A percentile compares a stretch with the other conserved stretches of the same genome.
These are phyloP conservation scores for Cinclus mexicanus DNA, from an alignment of 2,113 vertebrate genomes.

Conservation along the genomic window DNA sequence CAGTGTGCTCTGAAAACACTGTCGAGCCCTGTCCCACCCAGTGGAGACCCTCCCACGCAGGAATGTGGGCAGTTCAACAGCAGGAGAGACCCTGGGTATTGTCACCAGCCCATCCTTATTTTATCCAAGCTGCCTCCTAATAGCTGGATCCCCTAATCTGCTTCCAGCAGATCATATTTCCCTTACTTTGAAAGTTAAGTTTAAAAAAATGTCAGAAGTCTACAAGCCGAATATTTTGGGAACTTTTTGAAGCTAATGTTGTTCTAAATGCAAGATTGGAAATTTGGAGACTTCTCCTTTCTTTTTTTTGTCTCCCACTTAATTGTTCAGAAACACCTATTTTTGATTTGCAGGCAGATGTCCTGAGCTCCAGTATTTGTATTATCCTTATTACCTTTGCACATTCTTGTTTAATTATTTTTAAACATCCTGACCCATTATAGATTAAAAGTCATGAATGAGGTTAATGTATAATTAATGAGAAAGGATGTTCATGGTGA, in stretches of 20 bases:
- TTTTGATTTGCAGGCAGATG: background rate
- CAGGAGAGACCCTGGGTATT: background rate
- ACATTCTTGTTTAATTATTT: constrained; percentile 46
- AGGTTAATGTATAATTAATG: constrained; percentile 70
- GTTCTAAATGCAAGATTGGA: background rate
- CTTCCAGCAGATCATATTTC: background rate
- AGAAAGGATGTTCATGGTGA: constrained; percentile 2
- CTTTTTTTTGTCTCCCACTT: background rate
- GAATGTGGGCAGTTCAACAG: background rate
- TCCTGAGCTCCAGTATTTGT: background rate
- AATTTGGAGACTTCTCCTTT: background rate
- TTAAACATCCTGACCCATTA: constrained; percentile 44
- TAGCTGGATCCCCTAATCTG: background rate
- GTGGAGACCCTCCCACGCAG: background rate
- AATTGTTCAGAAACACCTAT: background rate
- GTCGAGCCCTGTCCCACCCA: background rate
- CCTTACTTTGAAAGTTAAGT: background rate
- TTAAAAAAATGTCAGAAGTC: background rate
- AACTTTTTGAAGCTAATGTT: background rate
- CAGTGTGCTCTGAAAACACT: accelerated
- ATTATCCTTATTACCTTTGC: constrained; percentile 11
- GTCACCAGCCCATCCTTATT: background rate
- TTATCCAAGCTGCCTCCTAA: background rate
- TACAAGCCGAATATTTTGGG: background rate
- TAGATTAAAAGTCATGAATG: constrained; percentile 62